These are phyloP conservation scores for Gymnogyps californianus DNA, from an alignment of 2,113 vertebrate genomes.

Conservation along the genomic window DNA sequence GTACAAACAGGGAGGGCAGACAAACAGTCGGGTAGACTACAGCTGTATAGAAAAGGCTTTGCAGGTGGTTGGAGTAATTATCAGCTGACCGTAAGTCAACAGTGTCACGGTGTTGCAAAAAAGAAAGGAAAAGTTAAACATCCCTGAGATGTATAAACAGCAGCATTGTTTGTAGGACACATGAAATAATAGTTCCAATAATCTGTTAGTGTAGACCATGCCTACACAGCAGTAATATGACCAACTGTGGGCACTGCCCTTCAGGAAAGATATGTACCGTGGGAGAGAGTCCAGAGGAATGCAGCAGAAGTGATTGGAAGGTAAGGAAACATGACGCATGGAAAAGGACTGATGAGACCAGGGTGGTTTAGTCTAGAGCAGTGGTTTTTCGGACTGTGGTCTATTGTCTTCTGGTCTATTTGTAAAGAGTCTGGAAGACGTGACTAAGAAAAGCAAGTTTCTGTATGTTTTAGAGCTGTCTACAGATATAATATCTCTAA, in stretches of 20 bases:
- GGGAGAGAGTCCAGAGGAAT: not conserved
- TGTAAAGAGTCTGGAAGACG: not conserved
- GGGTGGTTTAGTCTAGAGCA: not conserved
- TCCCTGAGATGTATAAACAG: not conserved
- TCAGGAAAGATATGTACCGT: not conserved
- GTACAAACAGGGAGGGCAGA: not conserved
- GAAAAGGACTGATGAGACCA: not conserved
- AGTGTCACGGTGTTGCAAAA: not conserved
- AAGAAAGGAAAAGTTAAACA: conserved; percentile 25
- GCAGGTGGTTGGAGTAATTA: not conserved
- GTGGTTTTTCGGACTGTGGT: not conserved
- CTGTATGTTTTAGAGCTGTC: not conserved
- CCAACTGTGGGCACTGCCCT: not conserved
- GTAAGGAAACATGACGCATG: not conserved
- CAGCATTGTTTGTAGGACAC: not conserved
- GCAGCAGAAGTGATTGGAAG: not conserved
- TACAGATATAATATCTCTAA: not conserved
- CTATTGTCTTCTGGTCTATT: not conserved
- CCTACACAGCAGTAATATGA: not conserved
- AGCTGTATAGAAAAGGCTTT: not conserved
- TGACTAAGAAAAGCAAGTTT: not conserved
- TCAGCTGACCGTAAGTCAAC: not conserved
- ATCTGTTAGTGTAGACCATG: not conserved
- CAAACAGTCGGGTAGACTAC: not conserved
- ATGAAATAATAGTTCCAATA: not conserved